Base-by-base conservation (phyloP, 2,113 vertebrate genomes). In the Melospiza melodia region DNA sequence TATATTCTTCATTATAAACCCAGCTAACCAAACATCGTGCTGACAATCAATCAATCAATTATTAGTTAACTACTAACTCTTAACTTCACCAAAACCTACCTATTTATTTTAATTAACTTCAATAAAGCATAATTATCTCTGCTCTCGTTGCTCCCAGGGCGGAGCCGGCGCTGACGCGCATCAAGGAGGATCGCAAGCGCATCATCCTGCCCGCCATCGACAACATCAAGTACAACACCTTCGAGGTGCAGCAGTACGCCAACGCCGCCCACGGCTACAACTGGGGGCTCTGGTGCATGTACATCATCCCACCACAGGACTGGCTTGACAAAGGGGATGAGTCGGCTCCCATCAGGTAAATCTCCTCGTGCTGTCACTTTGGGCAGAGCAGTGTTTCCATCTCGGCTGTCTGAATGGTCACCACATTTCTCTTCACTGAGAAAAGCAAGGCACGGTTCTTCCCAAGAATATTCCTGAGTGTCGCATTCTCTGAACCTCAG, bases 211-310 rank as follows among this genome's bases (percentile, higher is more conserved):
- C 99, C 0, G 99, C 99, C 18, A 99, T 99, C 10, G 99, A 99
- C 98, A 99, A 99, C 91, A 99, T 99, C 97, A 99, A 99, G 90
- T 99, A 99, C 97, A 99, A 99, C 98, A 99, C 99, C 0, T 99
- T 99, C 2, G 99, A 99, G 91, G 99, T 99, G 92, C 99, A 99
- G 97, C 99, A 99, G 89, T 99, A 99, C 0, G 99, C 99, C 94
- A 99, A 99, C 8, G 99, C 99, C 0, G 99, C 99, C 63, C 99
- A 99, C 3, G 99, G 99, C 95, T 99, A 99, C 97, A 99, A 99
- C 98, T 99, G 99, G 99, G 99, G 99, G 3, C 98, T 99, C 85
- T 99, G 99, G 99, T 99, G 99, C 94, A 99, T 99, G 99, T 99
- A 99, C 97, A 99, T 99, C 92, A 99, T 99, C 84, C 99, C 99